A percentile compares a stretch with the other conserved stretches of the same genome.
These are phyloP conservation scores for Okamejei kenojei DNA, from an alignment of 2,797 vertebrate species.

Conservation along the genomic window DNA sequence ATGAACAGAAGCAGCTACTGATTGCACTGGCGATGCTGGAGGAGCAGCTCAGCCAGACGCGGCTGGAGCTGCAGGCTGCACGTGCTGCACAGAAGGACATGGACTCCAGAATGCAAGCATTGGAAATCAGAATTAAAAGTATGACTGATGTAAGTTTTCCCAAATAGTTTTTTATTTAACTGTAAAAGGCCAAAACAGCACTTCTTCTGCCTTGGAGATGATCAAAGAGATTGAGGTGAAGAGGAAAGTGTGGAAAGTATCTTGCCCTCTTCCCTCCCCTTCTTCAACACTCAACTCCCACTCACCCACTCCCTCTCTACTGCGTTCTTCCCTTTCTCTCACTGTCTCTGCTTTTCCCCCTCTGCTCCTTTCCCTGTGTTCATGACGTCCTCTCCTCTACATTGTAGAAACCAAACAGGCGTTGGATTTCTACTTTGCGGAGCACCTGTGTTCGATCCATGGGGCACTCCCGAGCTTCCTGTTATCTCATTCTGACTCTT, in stretches of 20 bases:
- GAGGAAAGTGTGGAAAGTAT: neutral
- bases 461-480: no score
- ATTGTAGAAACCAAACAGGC: no score
- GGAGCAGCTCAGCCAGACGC: slow-evolving; percentile 51
- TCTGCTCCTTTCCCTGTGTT: no score
- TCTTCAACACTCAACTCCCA: no score
- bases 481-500: no score
- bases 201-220: neutral
- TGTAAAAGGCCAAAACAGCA: neutral
- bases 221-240: neutral
- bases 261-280: no score
- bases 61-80: slow-evolving; percentile 51
- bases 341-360: no score
- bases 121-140: slow-evolving; percentile 56
- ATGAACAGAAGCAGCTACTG: slow-evolving; percentile 43
- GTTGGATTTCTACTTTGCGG: no score
- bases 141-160: slow-evolving; percentile 51
- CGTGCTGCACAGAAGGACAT: slow-evolving; percentile 51
- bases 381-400: no score
- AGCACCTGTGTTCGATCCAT: no score
- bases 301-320: no score
- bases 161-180: neutral
- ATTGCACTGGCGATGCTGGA: slow-evolving; percentile 53
- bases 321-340: no score
- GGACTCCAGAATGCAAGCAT: slow-evolving; percentile 49